Evolutionary conservation across 2,113 vertebrate species (phyloP).

Genomic region (Pelecanus crispus): DNA sequence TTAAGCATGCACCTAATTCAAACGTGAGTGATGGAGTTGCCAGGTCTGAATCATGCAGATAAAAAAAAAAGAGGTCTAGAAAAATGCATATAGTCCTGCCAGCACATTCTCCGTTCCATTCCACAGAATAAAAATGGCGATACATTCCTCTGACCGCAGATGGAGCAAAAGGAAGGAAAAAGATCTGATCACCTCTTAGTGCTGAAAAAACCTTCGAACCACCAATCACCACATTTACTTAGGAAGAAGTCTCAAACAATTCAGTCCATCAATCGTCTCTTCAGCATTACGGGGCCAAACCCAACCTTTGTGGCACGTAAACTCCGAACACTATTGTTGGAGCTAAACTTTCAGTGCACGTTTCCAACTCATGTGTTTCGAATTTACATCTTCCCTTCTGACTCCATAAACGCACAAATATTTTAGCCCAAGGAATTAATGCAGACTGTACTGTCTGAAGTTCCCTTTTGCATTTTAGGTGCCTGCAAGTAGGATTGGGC

Average conservation of each 20-base stretch:
- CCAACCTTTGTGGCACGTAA: not conserved
- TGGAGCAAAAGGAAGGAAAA: not conserved
- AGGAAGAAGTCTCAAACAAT: not conserved
- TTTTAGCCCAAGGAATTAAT: not conserved
- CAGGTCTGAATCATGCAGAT: slow-evolving; percentile 28
- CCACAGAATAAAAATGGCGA: not conserved
- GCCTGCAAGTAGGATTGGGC: not conserved
- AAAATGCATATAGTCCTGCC: not conserved
- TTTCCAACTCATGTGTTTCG: not conserved
- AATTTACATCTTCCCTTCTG: not conserved
- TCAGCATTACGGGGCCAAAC: not conserved
- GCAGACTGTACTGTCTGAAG: not conserved
- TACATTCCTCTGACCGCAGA: not conserved
- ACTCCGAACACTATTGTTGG: not conserved
- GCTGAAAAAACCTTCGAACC: not conserved
- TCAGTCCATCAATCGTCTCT: not conserved
- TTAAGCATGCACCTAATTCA: not conserved
- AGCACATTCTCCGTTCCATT: not conserved
- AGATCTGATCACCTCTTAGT: not conserved
- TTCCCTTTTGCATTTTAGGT: not conserved
- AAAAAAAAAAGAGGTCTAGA: slow-evolving; percentile 11
- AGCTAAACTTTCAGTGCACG: not conserved
- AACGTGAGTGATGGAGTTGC: not conserved
- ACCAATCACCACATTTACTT: not conserved
- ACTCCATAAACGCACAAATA: not conserved